A percentile compares a stretch with the other conserved stretches of the same genome.
phyloP scores from a whole-genome alignment of 2,113 vertebrate genomes.

The Cinclus cinclus region DNA sequence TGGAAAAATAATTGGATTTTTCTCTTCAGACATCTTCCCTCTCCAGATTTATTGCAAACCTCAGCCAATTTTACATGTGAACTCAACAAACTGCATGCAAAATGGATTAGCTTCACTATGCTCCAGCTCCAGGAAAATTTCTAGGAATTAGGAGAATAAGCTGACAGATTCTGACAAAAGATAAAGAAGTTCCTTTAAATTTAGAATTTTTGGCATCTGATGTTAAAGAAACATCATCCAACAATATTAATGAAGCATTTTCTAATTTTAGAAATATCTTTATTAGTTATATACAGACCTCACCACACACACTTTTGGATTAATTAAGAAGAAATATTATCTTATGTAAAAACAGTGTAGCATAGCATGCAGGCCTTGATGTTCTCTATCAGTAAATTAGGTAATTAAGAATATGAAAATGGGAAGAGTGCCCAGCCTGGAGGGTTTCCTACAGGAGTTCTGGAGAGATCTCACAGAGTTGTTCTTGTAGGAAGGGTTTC shows the following conservation, averaged over 20 bases:
- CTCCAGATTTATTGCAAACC: background rate
- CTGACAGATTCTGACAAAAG: background rate
- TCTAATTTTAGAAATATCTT: background rate
- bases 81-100: background rate
- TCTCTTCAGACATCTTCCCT: background rate
- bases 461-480: background rate
- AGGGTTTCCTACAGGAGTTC: background rate
- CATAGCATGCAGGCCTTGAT: background rate
- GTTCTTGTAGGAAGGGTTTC: background rate
- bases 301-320: background rate
- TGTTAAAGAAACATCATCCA: background rate
- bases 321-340: constrained; percentile 32
- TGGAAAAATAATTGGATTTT: background rate
- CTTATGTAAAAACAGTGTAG: background rate
- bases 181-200: background rate
- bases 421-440: constrained; percentile 14
- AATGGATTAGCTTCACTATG: background rate
- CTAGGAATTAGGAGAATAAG: constrained; percentile 22
- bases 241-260: background rate
- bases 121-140: constrained; percentile 12
- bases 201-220: background rate
- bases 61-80: background rate
- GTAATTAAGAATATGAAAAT: background rate
- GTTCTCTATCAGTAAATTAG: background rate
- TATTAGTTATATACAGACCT: background rate